A percentile compares a stretch with the other conserved stretches of the same genome.
These are phyloP conservation scores for Eupeodes luniger DNA, from an alignment of 2,888 invertebrate genomes.

Conservation along the genomic window DNA sequence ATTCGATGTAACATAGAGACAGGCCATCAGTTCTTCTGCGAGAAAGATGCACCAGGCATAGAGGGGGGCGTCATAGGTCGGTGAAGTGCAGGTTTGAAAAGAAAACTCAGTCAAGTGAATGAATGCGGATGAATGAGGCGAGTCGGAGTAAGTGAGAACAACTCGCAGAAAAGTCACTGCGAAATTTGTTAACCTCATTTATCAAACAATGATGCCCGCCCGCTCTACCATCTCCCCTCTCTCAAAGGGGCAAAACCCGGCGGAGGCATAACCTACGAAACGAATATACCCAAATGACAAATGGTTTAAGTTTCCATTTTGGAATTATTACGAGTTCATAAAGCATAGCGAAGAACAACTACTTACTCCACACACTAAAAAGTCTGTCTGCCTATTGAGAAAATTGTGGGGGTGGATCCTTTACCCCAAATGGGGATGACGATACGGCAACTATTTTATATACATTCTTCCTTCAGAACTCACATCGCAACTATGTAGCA, in stretches of 20 bases:
- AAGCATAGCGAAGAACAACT: slow-evolving; percentile 49
- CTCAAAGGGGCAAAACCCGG: slow-evolving; percentile 23
- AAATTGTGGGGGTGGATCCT: slow-evolving; percentile 34
- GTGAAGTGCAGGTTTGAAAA: slow-evolving; percentile 31
- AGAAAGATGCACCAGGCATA: background rate
- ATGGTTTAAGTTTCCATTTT: slow-evolving; percentile 73
- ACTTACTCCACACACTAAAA: slow-evolving; percentile 1
- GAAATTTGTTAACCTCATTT: slow-evolving; percentile 75
- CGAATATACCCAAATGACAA: slow-evolving; percentile 60
- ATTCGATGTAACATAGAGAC: slow-evolving; percentile 5
- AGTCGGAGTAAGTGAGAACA: slow-evolving; percentile 23
- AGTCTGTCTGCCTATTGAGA: slow-evolving; percentile 26
- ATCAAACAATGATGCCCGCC: slow-evolving; percentile 66
- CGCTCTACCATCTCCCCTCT: background rate
- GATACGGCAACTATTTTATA: slow-evolving; percentile 35
- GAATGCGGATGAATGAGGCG: slow-evolving; percentile 30
- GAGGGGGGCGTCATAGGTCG: too few species aligned
- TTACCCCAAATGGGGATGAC: background rate
- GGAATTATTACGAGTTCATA: slow-evolving; percentile 75
- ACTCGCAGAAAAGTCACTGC: slow-evolving; percentile 60
- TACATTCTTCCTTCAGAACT: background rate
- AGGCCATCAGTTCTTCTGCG: background rate
- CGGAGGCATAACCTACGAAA: slow-evolving; percentile 48
- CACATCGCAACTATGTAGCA: slow-evolving; percentile 20
- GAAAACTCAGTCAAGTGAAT: slow-evolving; percentile 71